Percentiles rank a stretch among this genome's conserved stretches.
Evolutionary conservation across 2,797 vertebrate genomes (phyloP).

Genomic region (Prunella strophiata): DNA sequence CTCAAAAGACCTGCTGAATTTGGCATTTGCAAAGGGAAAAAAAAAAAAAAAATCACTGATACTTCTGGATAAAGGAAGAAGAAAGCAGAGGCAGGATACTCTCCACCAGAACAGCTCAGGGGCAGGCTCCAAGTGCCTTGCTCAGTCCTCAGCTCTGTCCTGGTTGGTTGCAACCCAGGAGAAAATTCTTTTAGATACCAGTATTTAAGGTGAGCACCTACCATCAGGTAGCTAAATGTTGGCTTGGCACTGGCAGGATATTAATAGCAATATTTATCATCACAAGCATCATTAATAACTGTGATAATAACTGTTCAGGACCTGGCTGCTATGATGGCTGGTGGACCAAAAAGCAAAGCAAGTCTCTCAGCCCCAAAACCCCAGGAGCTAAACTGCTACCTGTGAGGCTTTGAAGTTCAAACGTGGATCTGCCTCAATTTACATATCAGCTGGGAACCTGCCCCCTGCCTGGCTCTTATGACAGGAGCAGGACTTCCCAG

Average conservation of each 20-base stretch:
- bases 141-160: not conserved
- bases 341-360: not conserved
- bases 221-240: not conserved
- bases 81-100: not conserved
- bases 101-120: not conserved
- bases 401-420: not conserved
- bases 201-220: not conserved
- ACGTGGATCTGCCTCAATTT: not conserved
- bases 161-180: not conserved
- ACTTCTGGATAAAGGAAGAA: not conserved
- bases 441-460: not conserved
- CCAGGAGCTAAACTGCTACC: not conserved
- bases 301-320: not conserved
- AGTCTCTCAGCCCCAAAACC: not conserved
- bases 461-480: accelerated
- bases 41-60: not conserved
- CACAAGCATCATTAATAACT: not conserved
- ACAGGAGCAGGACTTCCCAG: accelerated
- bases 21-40: not conserved
- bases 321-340: not conserved
- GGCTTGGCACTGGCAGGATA: not conserved
- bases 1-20: not conserved
- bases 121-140: not conserved
- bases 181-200: not conserved
- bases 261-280: not conserved